Conservation (phyloP, 2,888 invertebrate species). For the Lamellibrachia satsuma region DNA sequence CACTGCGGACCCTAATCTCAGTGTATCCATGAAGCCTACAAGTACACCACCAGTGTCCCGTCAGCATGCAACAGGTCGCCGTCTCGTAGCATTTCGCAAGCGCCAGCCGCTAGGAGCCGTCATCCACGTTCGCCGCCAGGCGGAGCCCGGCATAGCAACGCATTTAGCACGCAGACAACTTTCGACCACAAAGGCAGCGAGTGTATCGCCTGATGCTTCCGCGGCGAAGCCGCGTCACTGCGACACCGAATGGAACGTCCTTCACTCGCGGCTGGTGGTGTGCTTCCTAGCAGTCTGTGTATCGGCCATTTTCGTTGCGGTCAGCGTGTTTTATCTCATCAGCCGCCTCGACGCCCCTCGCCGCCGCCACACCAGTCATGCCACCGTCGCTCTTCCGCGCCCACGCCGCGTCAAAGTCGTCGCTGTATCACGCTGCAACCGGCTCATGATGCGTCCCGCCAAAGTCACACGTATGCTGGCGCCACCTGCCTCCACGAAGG, state of each 20-base stretch:
- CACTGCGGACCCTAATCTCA: background rate
- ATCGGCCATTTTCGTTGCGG: background rate
- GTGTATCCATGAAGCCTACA: background rate
- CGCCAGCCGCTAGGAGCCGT: background rate
- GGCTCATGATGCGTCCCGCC: background rate
- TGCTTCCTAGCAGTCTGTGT: background rate
- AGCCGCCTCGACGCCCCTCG: background rate
- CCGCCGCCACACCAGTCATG: background rate
- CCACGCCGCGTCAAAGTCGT: background rate
- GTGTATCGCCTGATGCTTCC: background rate
- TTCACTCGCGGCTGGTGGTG: background rate
- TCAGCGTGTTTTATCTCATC: background rate
- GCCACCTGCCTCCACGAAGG: background rate
- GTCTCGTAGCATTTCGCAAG: background rate
- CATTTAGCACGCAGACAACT: background rate
- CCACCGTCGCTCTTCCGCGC: background rate
- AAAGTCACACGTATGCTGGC: background rate
- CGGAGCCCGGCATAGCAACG: background rate
- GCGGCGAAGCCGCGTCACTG: background rate
- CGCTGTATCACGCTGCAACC: background rate
- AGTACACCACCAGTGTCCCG: background rate
- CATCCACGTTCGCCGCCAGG: background rate
- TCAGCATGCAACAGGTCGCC: background rate
- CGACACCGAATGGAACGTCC: background rate
- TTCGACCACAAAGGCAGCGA: background rate